Base-by-base conservation (phyloP, 35 echinoderm and acorn worm species). In the Anneissia japonica region DNA sequence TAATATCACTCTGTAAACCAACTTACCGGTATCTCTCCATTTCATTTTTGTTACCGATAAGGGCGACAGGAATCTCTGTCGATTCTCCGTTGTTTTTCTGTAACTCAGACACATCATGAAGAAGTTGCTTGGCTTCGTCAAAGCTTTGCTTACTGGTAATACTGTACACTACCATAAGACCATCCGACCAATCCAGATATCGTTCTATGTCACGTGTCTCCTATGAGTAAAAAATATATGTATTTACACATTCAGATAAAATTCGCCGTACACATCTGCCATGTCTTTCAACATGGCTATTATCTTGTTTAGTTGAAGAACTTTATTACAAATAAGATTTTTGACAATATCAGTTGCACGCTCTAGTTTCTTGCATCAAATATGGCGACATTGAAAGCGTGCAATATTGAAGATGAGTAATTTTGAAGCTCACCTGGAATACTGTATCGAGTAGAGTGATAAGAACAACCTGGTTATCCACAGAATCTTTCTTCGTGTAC, bases 1-100 rank as follows among this genome's bases (percentile, higher is more conserved):
- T 75, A 23, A 23, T 30, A 75, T 75, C n/a, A 75, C n/a, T 34
- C 32, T 5, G n/a, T 75, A 23, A 7, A 4, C 3, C 32, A 14
- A 72, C 88, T 85, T 35, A 99, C 96, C 96, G 84, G 73, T 94
- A 94, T 92, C 92, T 91, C 37, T 99, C 91, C 96, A 99, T 99
- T 77, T 94, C 91, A 14, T 91, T 91, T 82, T 99, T 99, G 86
- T 99, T 99, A 43, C 96, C 96, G 32, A 99, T 84, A 30, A 99
- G 81, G 13, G 94, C 86, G 0, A 99, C 81, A 0, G 96, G 96
- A 19, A 74, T 84, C 39, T 99, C 96, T 79, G 88, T 89, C 0
- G 89, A 88, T 26, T 97, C 91, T 35, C 90, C 51, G 9, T 35
- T 86, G 19, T 86, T 86, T 77, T 99, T 99, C 80, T 99, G 96